Conservation (phyloP, 2,797 vertebrate genomes). For the Myotis daubentonii region DNA sequence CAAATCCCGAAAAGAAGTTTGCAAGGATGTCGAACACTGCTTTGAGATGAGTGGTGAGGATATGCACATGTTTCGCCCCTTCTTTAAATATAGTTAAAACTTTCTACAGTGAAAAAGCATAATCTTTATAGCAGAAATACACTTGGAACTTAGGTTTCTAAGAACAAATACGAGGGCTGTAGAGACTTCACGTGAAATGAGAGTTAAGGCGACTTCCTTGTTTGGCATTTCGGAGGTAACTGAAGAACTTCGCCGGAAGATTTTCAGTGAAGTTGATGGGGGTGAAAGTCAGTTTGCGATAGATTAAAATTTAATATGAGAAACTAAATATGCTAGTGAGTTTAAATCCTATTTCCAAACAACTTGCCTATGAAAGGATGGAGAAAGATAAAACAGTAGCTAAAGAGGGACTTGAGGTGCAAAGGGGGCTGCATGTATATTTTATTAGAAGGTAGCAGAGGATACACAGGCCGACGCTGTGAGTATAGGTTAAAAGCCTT, state of each 20-base stretch:
- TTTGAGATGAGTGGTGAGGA: background rate
- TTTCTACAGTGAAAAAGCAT: background rate
- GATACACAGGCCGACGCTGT: background rate
- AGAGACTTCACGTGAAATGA: background rate
- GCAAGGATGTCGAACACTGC: background rate
- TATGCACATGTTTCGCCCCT: rapidly evolving
- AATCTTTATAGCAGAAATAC: background rate
- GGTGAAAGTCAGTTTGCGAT: slow-evolving; percentile 8
- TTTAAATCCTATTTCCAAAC: slow-evolving; percentile 39
- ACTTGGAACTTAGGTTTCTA: slow-evolving; percentile 21
- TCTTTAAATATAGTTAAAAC: background rate
- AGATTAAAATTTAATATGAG: slow-evolving; percentile 66
- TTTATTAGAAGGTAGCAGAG: background rate
- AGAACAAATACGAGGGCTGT: slow-evolving; percentile 18
- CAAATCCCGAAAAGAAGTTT: background rate
- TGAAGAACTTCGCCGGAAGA: slow-evolving; percentile 48
- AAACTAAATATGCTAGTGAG: slow-evolving; percentile 36
- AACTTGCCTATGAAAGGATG: slow-evolving; percentile 33
- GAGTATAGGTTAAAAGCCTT: slow-evolving; percentile 50
- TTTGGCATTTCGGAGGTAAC: slow-evolving; percentile 24
- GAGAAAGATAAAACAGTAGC: background rate
- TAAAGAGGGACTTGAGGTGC: background rate
- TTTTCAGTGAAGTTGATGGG: background rate
- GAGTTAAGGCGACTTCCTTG: background rate
- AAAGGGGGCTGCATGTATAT: background rate